phyloP scores from a whole-genome alignment of 2,113 vertebrate genomes.

The Stegostoma tigrinum region DNA sequence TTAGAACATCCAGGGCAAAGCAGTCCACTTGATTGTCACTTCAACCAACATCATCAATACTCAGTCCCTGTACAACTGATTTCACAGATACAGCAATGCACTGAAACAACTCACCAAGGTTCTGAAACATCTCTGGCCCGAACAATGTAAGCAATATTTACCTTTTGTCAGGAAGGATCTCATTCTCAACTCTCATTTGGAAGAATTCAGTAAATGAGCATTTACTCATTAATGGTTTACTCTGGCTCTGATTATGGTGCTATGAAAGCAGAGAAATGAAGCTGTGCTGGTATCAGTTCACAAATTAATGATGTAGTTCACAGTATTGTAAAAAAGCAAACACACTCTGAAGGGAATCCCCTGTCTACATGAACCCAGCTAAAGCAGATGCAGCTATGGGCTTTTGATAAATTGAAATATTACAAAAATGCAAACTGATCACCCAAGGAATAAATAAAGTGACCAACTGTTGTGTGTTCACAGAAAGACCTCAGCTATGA shows the following conservation, averaged over 20 bases:
- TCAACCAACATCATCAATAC: no score
- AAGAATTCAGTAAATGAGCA: neutral
- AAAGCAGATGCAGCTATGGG: neutral
- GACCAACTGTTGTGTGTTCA: neutral
- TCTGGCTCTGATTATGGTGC: neutral
- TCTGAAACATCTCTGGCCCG: neutral
- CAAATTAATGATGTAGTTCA: neutral
- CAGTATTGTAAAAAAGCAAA: no score
- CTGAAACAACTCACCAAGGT: no score
- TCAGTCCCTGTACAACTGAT: no score
- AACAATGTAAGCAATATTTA: neutral
- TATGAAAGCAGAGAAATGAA: neutral
- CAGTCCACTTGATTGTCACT: no score
- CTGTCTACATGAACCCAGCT: neutral
- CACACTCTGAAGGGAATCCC: neutral
- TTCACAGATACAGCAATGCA: no score
- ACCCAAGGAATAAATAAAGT: neutral
- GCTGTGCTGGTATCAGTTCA: neutral
- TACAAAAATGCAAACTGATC: neutral
- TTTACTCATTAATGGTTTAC: neutral
- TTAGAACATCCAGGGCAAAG: no score
- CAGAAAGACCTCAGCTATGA: neutral
- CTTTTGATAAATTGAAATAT: neutral
- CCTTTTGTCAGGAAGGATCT: neutral
- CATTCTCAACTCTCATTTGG: neutral